These are phyloP conservation scores for Trichonephila clavipes DNA, from an alignment of 1,140 invertebrate genomes.

Conservation along the genomic window DNA sequence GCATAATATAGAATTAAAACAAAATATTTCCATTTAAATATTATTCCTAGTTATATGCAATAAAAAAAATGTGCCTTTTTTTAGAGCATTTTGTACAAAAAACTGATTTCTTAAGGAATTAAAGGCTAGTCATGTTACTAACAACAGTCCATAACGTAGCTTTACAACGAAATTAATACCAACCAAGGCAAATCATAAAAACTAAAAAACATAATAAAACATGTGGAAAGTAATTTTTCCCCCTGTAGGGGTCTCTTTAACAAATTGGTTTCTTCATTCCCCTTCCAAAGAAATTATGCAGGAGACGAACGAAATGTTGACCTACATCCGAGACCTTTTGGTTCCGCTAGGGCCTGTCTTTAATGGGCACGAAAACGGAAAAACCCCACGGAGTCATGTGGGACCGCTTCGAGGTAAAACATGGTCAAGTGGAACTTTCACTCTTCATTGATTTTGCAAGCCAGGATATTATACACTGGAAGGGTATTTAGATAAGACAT, in stretches of 20 bases:
- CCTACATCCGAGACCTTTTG: not conserved
- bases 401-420: not conserved
- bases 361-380: not conserved
- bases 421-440: not conserved
- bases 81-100: too few species aligned
- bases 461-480: not conserved
- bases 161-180: not conserved
- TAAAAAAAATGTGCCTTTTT: too few species aligned
- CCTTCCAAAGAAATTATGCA: not conserved
- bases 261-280: not conserved
- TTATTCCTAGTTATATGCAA: too few species aligned
- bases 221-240: not conserved
- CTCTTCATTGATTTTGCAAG: not conserved
- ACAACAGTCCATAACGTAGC: not conserved
- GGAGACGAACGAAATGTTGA: not conserved
- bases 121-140: too few species aligned
- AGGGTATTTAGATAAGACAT: not conserved
- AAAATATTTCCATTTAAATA: too few species aligned
- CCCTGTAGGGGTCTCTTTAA: not conserved
- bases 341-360: not conserved
- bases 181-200: too few species aligned
- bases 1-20: too few species aligned
- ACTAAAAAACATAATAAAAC: too few species aligned
- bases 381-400: too few species aligned
- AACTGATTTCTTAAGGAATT: too few species aligned